Evolutionary conservation across 2,888 invertebrate species (phyloP).

Genomic region (Brachypterus glaber): DNA sequence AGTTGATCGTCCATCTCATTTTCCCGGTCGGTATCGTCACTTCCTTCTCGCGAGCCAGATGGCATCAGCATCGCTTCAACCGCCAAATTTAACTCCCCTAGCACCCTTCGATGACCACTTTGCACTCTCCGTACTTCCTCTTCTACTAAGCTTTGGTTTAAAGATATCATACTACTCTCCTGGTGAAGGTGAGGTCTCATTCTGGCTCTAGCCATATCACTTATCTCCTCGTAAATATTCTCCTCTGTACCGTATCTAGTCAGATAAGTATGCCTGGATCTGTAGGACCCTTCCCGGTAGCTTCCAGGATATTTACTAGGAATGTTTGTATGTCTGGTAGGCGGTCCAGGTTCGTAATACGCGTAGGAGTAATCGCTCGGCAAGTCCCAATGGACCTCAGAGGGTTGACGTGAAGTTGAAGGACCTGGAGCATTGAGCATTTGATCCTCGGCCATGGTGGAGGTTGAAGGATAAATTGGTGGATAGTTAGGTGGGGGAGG

Average conservation of each 20-base stretch:
- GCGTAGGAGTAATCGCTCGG: constrained; percentile 69
- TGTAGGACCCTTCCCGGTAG: constrained; percentile 36
- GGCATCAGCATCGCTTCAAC: constrained; percentile 87
- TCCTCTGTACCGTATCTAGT: constrained; percentile 68
- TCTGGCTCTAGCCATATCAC: constrained; percentile 45
- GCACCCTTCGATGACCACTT: constrained; percentile 68
- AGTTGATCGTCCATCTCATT: constrained; percentile 53
- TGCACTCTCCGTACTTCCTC: constrained; percentile 79
- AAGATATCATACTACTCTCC: constrained; percentile 50
- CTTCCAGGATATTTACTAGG: constrained; percentile 39
- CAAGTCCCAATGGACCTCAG: constrained; percentile 25
- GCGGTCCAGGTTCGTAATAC: constrained; percentile 64
- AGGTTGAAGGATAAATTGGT: constrained; percentile 41
- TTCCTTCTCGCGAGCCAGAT: constrained; percentile 48
- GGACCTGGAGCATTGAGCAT: constrained; percentile 28
- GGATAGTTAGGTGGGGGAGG: constrained; percentile 66
- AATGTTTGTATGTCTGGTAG: constrained; percentile 53
- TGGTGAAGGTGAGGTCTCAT: constrained; percentile 18
- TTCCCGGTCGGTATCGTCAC: constrained; percentile 53
- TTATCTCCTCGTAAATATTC: constrained; percentile 74
- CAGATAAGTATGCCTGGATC: constrained; percentile 36
- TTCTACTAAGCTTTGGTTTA: constrained; percentile 65
- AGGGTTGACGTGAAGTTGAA: constrained; percentile 29
- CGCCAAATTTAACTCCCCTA: constrained; percentile 78
- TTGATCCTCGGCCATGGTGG: constrained; percentile 34